phyloP scores from a whole-genome alignment of 2,113 vertebrate species.

The Cavia porcellus region DNA sequence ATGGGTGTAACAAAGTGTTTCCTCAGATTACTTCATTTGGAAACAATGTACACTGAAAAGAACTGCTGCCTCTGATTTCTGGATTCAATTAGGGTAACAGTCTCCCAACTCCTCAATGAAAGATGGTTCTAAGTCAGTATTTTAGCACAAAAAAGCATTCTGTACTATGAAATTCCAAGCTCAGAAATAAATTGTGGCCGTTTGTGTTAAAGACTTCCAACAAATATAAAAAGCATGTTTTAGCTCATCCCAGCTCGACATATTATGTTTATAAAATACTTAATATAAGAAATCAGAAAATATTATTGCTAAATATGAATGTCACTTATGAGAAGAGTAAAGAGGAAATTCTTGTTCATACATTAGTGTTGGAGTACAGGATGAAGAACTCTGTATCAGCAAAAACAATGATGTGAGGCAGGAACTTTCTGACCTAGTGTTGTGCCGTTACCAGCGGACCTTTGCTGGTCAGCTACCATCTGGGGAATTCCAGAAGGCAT shows the following conservation, averaged over 20 bases:
- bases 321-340: not conserved
- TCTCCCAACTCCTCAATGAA: not conserved
- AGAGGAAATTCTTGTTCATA: not conserved
- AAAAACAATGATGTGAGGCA: not conserved
- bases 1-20: not conserved
- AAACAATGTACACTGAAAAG: not conserved
- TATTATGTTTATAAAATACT: conserved; percentile 21
- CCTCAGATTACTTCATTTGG: not conserved
- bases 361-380: not conserved
- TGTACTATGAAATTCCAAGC: not conserved
- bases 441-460: not conserved
- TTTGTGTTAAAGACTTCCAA: conserved; percentile 32
- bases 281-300: not conserved
- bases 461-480: not conserved
- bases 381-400: not conserved
- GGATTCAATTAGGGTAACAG: not conserved
- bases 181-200: conserved; percentile 46
- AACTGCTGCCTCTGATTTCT: not conserved
- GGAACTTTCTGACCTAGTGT: not conserved
- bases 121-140: not conserved
- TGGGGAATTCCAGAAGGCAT: too few relatives aligned
- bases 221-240: conserved; percentile 19
- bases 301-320: not conserved
- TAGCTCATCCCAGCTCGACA: not conserved
- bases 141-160: conserved; percentile 18